phyloP scores from a whole-genome alignment of 2,797 vertebrate species.

The Mormyrus hasselquistii region DNA sequence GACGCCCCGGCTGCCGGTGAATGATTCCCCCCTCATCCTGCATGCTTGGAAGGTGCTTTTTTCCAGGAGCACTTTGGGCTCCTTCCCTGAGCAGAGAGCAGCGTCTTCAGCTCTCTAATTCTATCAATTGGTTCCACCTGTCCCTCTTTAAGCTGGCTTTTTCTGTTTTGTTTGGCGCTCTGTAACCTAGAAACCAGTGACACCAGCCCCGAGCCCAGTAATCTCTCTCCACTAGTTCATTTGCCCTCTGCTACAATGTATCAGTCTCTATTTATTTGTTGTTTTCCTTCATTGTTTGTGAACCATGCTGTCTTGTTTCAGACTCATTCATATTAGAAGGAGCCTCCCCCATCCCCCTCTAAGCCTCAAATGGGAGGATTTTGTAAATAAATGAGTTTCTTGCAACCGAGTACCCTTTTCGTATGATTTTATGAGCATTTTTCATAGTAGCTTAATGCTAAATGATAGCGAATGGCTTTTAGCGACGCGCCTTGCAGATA shows the following conservation, averaged over 20 bases:
- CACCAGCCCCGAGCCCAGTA: not conserved
- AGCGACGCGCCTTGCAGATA: not conserved
- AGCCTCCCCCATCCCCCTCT: not conserved
- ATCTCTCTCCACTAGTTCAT: not conserved
- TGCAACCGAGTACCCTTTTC: not conserved
- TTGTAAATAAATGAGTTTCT: not conserved
- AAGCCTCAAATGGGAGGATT: not conserved
- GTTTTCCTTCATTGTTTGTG: not conserved
- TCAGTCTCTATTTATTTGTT: not conserved
- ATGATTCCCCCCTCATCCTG: not conserved
- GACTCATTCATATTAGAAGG: not conserved
- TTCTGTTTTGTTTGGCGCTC: not conserved
- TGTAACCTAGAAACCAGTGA: not conserved
- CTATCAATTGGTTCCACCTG: not conserved
- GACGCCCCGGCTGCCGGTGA: not conserved
- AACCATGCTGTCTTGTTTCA: not conserved
- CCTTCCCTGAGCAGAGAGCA: not conserved
- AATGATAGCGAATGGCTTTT: not conserved
- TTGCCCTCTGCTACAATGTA: not conserved
- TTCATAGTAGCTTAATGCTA: not conserved
- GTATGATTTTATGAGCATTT: not conserved
- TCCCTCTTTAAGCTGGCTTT: not conserved
- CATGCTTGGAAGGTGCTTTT: not conserved
- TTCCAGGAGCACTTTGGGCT: not conserved
- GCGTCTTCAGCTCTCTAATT: not conserved